These are phyloP conservation scores for Malurus elegans DNA, from an alignment of 2,113 vertebrate species.

Conservation along the genomic window DNA sequence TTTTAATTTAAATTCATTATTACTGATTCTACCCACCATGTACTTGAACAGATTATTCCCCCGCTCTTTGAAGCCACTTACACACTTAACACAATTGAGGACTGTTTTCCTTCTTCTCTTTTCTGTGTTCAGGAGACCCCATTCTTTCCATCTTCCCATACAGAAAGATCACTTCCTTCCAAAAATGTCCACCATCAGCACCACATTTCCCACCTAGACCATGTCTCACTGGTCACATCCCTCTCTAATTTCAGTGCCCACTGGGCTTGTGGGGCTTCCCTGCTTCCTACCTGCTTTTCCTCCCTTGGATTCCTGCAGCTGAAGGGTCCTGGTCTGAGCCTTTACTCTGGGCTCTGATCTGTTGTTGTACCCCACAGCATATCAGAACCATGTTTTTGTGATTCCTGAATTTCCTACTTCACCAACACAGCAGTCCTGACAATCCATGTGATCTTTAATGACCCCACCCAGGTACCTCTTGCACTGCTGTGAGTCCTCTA, in stretches of 20 bases:
- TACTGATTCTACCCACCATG: conserved; percentile 33
- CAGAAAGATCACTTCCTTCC: background rate
- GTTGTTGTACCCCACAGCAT: background rate
- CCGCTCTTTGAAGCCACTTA: background rate
- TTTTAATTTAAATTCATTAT: conserved; percentile 58
- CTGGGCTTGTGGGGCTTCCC: fast-evolving
- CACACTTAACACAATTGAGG: background rate
- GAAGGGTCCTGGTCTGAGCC: background rate
- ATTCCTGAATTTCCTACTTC: fast-evolving
- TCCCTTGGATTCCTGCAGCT: fast-evolving
- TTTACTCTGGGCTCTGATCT: background rate
- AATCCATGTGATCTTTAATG: fast-evolving
- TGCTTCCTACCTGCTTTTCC: background rate
- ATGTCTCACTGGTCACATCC: background rate
- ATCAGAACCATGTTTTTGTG: fast-evolving
- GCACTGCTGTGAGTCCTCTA: background rate
- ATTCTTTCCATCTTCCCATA: background rate
- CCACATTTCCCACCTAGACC: background rate
- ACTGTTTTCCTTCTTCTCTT: background rate
- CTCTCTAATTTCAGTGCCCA: background rate
- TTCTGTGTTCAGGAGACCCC: background rate
- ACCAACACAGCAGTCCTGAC: background rate
- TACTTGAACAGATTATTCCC: conserved; percentile 18
- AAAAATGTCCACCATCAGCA: background rate
- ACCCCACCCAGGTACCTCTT: background rate